These are phyloP conservation scores for Psettodes erumei DNA, from an alignment of 2,113 vertebrate genomes.

Conservation along the genomic window DNA sequence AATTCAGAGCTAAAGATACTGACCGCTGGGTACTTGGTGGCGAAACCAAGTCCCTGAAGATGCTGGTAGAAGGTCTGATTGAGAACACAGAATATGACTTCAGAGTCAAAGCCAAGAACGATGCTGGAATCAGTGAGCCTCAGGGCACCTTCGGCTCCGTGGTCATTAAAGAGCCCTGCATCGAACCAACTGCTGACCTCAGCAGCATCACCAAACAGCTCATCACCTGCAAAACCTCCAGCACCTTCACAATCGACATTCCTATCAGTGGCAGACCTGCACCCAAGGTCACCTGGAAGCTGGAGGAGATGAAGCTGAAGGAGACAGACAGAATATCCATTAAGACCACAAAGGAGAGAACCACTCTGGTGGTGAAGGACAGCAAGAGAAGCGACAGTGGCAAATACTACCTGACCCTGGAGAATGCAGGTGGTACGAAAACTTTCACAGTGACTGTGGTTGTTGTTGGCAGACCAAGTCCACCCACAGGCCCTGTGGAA, in stretches of 20 bases:
- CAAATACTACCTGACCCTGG: slow-evolving; percentile 94
- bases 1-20: slow-evolving; percentile 91
- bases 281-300: slow-evolving; percentile 96
- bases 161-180: slow-evolving; percentile 96
- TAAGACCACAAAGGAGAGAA: slow-evolving; percentile 90
- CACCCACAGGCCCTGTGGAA: slow-evolving; percentile 90
- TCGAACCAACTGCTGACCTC: slow-evolving; percentile 97
- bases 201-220: slow-evolving; percentile 96
- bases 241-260: slow-evolving; percentile 92
- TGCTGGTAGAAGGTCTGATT: slow-evolving; percentile 89
- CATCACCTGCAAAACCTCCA: slow-evolving; percentile 93
- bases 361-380: slow-evolving; percentile 91
- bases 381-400: slow-evolving; percentile 98
- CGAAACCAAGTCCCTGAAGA: slow-evolving; percentile 91
- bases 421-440: slow-evolving; percentile 93
- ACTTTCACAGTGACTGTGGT: slow-evolving; percentile 93
- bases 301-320: slow-evolving; percentile 98
- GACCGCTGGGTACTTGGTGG: slow-evolving; percentile 89
- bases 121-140: slow-evolving; percentile 94
- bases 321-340: slow-evolving; percentile 94
- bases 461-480: slow-evolving; percentile 92
- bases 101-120: slow-evolving; percentile 94
- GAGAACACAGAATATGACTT: slow-evolving; percentile 98
- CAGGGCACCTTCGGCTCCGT: slow-evolving; percentile 94
- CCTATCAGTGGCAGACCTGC: slow-evolving; percentile 95